phyloP scores from a whole-genome alignment of 2,113 vertebrate genomes.

The Campylomormyrus tamandua region DNA sequence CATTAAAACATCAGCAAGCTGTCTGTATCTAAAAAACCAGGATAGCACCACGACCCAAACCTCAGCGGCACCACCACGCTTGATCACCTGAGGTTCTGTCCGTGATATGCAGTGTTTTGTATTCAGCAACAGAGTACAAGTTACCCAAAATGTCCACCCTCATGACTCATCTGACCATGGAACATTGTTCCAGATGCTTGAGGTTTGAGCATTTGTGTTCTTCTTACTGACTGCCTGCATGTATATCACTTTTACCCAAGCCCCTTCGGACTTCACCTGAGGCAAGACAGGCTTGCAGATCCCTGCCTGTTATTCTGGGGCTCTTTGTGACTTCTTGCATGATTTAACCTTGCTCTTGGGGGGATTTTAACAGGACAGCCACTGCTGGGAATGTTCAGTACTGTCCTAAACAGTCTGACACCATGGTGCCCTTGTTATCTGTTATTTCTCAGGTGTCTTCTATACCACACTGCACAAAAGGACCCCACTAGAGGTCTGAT shows the following conservation, averaged over 20 bases:
- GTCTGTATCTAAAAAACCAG: not conserved
- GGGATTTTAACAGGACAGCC: not conserved
- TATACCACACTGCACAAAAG: not conserved
- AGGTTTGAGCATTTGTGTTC: not conserved
- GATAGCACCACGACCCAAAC: not conserved
- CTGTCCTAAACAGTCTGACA: not conserved
- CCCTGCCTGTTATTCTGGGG: not conserved
- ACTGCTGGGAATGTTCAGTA: not conserved
- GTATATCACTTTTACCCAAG: not conserved
- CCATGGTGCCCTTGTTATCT: not conserved
- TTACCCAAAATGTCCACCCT: not conserved
- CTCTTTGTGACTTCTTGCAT: not conserved
- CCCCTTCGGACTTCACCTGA: not conserved
- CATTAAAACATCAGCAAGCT: not conserved
- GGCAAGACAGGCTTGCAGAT: not conserved
- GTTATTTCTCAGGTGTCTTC: not conserved
- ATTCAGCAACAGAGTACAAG: not conserved
- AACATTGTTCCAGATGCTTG: not conserved
- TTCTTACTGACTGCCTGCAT: not conserved
- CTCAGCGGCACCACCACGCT: not conserved
- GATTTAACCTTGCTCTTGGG: not conserved
- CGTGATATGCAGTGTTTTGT: not conserved
- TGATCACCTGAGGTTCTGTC: not conserved
- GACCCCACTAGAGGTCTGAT: not conserved
- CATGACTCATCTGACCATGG: not conserved